These are phyloP conservation scores for Hydraecia micacea DNA, from an alignment of 2,888 invertebrate species.

Conservation along the genomic window DNA sequence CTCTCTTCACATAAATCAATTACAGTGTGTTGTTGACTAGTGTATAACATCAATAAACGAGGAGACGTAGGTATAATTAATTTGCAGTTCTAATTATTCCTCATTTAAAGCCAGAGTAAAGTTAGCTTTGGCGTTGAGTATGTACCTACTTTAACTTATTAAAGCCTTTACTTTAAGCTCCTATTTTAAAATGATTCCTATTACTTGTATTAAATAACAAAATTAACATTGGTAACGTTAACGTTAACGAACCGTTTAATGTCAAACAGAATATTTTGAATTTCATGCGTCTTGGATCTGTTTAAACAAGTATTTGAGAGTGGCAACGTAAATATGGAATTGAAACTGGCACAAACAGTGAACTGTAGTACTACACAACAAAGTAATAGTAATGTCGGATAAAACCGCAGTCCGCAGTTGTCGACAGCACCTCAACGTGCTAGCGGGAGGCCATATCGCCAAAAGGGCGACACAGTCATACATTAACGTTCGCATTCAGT, in stretches of 20 bases:
- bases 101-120: conserved; percentile 42
- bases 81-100: conserved; percentile 5
- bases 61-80: background rate
- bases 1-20: conserved; percentile 4
- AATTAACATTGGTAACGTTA: conserved; percentile 46
- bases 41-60: conserved; percentile 20
- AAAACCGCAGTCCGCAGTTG: conserved; percentile 41
- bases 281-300: conserved; percentile 37
- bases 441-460: conserved; percentile 22
- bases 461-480: conserved; percentile 46
- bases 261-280: conserved; percentile 45
- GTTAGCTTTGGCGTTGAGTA: conserved; percentile 28
- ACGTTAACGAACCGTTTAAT: conserved; percentile 57
- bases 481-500: conserved; percentile 43
- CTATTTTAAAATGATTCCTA: conserved; percentile 31
- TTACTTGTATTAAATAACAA: conserved; percentile 31
- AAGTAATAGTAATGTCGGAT: conserved; percentile 44
- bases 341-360: conserved; percentile 30
- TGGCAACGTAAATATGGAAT: conserved; percentile 40
- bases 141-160: conserved; percentile 34
- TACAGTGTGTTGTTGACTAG: conserved; percentile 22
- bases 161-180: conserved; percentile 28
- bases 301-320: conserved; percentile 38
- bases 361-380: conserved; percentile 28
- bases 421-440: conserved; percentile 21